Conservation (phyloP, 2,113 vertebrate species). For the Clarias gariepinus region DNA sequence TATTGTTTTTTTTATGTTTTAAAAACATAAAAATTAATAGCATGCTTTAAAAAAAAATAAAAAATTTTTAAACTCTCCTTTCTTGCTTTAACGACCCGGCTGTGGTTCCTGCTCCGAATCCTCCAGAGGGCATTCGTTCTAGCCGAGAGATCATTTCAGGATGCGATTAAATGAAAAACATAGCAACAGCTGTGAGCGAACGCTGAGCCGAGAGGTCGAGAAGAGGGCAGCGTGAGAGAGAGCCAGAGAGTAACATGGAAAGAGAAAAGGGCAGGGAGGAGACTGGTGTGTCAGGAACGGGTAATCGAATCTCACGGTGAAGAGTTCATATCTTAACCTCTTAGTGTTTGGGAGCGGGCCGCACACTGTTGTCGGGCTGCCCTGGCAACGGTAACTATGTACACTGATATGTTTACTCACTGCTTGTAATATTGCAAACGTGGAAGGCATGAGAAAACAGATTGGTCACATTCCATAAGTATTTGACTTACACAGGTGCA, state of each 20-base stretch:
- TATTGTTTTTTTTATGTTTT: not conserved
- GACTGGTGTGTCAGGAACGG: conserved; percentile 60
- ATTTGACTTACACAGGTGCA: conserved; percentile 35
- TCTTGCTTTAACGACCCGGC: not conserved
- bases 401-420: conserved; percentile 85
- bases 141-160: conserved; percentile 25
- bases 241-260: not conserved
- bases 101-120: not conserved
- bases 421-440: conserved; percentile 83
- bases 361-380: conserved; percentile 86
- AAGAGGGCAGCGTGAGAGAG: conserved; percentile 22
- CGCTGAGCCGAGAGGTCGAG: conserved; percentile 5
- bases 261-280: conserved; percentile 16
- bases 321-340: conserved; percentile 85
- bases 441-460: conserved; percentile 26
- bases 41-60: too few species aligned
- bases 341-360: conserved; percentile 80
- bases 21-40: not conserved
- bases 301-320: conserved; percentile 64
- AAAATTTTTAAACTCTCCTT: not conserved
- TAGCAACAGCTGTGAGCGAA: conserved; percentile 29
- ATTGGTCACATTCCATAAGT: conserved; percentile 23
- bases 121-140: not conserved
- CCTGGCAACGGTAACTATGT: conserved; percentile 92
- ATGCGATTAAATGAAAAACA: conserved; percentile 31